Base-by-base conservation (phyloP, 64 coral and sea anemone genomes). In the Stichodactyla mertensii region DNA sequence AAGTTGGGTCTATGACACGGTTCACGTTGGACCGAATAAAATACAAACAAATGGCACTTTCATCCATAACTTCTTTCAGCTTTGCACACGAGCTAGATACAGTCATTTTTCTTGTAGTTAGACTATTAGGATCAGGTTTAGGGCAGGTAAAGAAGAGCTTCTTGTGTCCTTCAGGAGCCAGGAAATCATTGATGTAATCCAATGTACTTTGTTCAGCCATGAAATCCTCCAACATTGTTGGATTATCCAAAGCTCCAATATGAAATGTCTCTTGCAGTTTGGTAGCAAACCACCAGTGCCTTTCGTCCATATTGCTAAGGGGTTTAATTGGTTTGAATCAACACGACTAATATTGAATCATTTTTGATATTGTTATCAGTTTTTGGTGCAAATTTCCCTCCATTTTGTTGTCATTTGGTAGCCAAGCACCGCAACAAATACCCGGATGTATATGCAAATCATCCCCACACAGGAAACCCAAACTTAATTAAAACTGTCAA, bases 221-320 rank as follows among this genome's bases (percentile, higher is more conserved):
- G 79, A 99, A 99, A 82, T 99, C 97, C 88, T 99, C 97, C 53
- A 99, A 52, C 93, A 99, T 92, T 71, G 97, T 99, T 45, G 97
- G 97, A 55, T 87, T 95, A 82, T 99, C 97, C 86, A 92, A 94
- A 28, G 97, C 67, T 61, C 97, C 97, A 60, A 99, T 82, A 57
- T 99, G 97, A 95, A 99, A 99, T 3, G 97, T 99, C 92, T 99
- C 97, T 87, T 99, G 97, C 61, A 99, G 85, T 88, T 99, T 99
- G 20, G 97, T 99, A 83, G 97, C 97, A 77, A 99, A 99, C 97
- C 97, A 99, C 97, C 97, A 99, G 51, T 99, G 97, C 61, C 97
- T 94, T 89, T 99, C 97, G 52, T 99, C 97, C 97, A 99, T 99
- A 53, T 89, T 89, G 69, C 60, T 62, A 71, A 16, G 88, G 18